Conservation (phyloP, 2,113 vertebrate genomes). For the Cephalopterus ornatus region DNA sequence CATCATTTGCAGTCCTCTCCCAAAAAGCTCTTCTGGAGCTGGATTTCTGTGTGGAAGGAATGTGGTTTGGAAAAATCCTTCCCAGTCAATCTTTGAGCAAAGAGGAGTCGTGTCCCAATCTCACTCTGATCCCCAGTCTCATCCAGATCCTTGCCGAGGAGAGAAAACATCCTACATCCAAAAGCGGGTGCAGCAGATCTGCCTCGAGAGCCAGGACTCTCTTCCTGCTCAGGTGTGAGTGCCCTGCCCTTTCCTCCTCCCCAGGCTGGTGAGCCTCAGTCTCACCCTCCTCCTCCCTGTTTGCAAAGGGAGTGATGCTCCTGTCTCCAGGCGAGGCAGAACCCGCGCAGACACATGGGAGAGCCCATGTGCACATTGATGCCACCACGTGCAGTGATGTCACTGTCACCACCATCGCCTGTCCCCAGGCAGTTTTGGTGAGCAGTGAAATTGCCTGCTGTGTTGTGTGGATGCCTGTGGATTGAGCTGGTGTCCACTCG, state of each 20-base stretch:
- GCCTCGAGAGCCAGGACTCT: fast-evolving
- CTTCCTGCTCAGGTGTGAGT: not conserved
- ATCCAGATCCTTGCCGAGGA: not conserved
- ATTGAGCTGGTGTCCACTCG: not conserved
- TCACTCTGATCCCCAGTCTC: not conserved
- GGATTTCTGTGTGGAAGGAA: not conserved
- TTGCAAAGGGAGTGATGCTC: not conserved
- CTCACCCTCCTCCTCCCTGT: not conserved
- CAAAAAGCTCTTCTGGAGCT: not conserved
- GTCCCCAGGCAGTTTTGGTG: not conserved
- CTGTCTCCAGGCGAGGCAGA: not conserved
- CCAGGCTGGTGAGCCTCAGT: fast-evolving
- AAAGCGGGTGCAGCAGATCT: not conserved
- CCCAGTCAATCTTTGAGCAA: not conserved
- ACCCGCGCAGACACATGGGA: fast-evolving
- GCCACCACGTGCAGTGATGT: fast-evolving
- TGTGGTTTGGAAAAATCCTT: not conserved
- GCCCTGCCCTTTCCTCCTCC: not conserved
- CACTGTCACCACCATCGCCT: not conserved
- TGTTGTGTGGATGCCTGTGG: fast-evolving
- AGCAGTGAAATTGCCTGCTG: not conserved
- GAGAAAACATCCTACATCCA: not conserved
- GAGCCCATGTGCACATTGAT: fast-evolving
- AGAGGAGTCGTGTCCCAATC: not conserved
- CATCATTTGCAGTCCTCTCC: not conserved